Evolutionary conservation across 2,113 vertebrate genomes (phyloP).

Genomic region (Cyanistes caeruleus): DNA sequence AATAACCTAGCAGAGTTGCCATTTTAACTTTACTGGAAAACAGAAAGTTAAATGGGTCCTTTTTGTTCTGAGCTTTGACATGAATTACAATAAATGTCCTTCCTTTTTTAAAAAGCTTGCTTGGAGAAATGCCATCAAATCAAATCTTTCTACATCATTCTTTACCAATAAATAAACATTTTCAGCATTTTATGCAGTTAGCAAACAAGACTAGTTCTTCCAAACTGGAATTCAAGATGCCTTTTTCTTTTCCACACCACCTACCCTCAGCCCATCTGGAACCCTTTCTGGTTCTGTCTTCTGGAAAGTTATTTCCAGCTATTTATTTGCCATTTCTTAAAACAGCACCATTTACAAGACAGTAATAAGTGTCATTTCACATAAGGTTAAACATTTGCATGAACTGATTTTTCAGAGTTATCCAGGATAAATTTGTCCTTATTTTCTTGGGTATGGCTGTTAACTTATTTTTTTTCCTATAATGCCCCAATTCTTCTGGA

Average conservation of each 20-base stretch:
- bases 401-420: background rate
- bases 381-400: background rate
- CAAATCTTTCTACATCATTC: background rate
- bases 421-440: background rate
- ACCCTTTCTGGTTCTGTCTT: background rate
- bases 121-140: background rate
- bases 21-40: background rate
- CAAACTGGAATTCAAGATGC: background rate
- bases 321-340: slow-evolving; percentile 4
- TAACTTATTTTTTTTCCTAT: background rate
- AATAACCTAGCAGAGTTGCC: background rate
- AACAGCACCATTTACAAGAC: background rate
- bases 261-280: background rate
- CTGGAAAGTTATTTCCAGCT: background rate
- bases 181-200: background rate
- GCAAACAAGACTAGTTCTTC: background rate
- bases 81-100: background rate
- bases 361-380: background rate
- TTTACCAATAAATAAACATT: background rate
- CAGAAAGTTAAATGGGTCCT: background rate
- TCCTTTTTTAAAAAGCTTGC: background rate
- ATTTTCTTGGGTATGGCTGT: background rate
- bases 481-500: background rate
- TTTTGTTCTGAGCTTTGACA: background rate
- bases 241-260: background rate